Evolutionary conservation across 2,113 vertebrate genomes (phyloP), one percentile per base, ranked within the genome.

Genomic region (Labrus mixtus): DNA sequence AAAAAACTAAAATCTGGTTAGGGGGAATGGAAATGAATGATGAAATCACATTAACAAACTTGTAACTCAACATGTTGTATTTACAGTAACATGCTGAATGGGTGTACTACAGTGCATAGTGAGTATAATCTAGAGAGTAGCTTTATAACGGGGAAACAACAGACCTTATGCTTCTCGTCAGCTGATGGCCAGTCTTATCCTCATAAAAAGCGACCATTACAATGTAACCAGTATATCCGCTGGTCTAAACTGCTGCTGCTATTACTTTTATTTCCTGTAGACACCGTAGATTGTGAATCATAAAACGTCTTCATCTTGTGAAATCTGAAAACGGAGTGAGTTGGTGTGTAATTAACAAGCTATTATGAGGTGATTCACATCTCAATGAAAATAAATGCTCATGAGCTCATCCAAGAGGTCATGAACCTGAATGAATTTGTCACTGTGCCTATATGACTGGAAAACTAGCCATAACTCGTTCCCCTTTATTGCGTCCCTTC

Each of bases 301-400:
- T 5, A 45, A 66, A 83, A 50, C 15, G 11, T 13, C 15, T 50
- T 37, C 23, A 56, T 60, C 65, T 68, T 13, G 22, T 67, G 46
- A 72, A 63, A 23, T 11, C 12, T 2, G 0, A 17, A 67, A 8
- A 67, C 39, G 16, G 1, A 17, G 17, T 64, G 17, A 50, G 4
- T 25, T 6, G 23, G 19, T 70, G 13, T 0, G 2, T 53, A 11
- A 29, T 10, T 69, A 15, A 20, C 20, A 53, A 22, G 0, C 12
- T 0, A 3, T 2, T 33, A 19, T 22, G 13, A 63, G 25, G 0
- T 55, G 12, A 13, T 50, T 46, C 11, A 25, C 22, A 46, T 51
- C 19, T 43, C 13, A 56, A 22, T 20, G 19, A 51, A n/a, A 46
- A 50, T 10, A 45, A 36, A 39, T 60, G 22, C 13, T 50, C 45